Conservation (phyloP, 2,797 vertebrate species). For the Pagetopsis macropterus region DNA sequence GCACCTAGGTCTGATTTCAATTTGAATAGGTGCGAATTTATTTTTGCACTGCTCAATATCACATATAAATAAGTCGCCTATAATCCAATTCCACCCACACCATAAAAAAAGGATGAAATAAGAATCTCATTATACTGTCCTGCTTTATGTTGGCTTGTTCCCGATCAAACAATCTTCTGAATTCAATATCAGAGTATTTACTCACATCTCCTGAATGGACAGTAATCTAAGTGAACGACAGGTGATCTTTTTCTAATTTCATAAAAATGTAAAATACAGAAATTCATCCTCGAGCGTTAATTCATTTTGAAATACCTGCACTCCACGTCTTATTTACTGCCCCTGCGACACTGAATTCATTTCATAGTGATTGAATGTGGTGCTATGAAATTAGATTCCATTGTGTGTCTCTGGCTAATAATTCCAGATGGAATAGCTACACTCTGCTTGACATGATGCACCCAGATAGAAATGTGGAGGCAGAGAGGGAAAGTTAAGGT, state of each 20-base stretch:
- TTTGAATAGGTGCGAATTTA: slow-evolving; percentile 89
- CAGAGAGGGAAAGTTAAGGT: slow-evolving; percentile 72
- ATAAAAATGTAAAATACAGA: slow-evolving; percentile 68
- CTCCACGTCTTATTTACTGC: slow-evolving; percentile 76
- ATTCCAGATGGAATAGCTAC: slow-evolving; percentile 80
- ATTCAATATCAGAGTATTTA: slow-evolving; percentile 82
- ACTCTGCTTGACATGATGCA: slow-evolving; percentile 73
- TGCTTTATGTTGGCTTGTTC: slow-evolving; percentile 81
- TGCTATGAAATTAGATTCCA: slow-evolving; percentile 82
- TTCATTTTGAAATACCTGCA: slow-evolving; percentile 77
- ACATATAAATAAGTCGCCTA: slow-evolving; percentile 84
- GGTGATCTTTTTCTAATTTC: slow-evolving; percentile 80
- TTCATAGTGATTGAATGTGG: slow-evolving; percentile 78
- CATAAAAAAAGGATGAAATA: slow-evolving; percentile 78
- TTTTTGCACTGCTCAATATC: slow-evolving; percentile 86
- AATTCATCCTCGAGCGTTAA: slow-evolving; percentile 73
- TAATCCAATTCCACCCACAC: slow-evolving; percentile 87
- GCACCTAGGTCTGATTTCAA: slow-evolving; percentile 88
- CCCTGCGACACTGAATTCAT: slow-evolving; percentile 73
- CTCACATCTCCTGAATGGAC: slow-evolving; percentile 69
- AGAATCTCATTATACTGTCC: slow-evolving; percentile 85
- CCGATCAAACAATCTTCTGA: slow-evolving; percentile 74
- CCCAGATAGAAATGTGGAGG: slow-evolving; percentile 71
- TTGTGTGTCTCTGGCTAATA: slow-evolving; percentile 83
- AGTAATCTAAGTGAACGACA: slow-evolving; percentile 71